Evolutionary conservation across 2,797 vertebrate genomes (phyloP), one percentile per base, ranked within the genome.

Genomic region (Halcyon chelicuti): DNA sequence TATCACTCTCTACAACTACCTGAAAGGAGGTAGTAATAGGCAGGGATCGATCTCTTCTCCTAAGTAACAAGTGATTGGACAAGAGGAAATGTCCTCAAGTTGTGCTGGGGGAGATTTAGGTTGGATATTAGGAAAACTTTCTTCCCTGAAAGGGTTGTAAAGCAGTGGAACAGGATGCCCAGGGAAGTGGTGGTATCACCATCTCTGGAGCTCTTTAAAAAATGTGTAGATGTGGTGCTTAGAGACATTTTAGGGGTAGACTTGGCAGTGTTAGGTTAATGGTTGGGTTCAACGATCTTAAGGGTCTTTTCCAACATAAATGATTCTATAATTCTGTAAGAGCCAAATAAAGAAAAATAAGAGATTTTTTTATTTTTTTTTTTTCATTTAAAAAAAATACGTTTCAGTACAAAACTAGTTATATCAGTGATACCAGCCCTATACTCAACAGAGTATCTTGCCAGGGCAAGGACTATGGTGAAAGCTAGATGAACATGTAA

Each of bases 11-110:
- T 68, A 37, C 28, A 72, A 15, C 37, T 29, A 23, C 46, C 22
- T 66, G 63, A 71, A 75, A 66, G 23, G 37, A 84, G 63, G 18
- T 3, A 33, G 18, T 57, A 29, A 23, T 4, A 71, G 29, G 6
- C 33, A 17, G 7, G 40, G 6, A 2, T 57, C 0, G 0, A 31
- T 51, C 33, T 79, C 40, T 61, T 75, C 39, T 79, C 31, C 21
- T 7, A 72, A 3, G 19, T 42, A 52, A 33, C 2, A 66, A 57
- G n/a, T 5, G 5, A 46, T 2, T 83, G 37, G 33, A 79, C 28
- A 55, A 49, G 11, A 74, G 26, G 40, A 73, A 40, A 62, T 12
- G 29, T 52, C 23, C 23, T 79, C 17, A 42, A 16, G 23, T 19
- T 71, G 14, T 31, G 11, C 44, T 20, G 35, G 7, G 8, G 23